A percentile compares a stretch with the other conserved stretches of the same genome.
Evolutionary conservation across 2,113 vertebrate species (phyloP).

Genomic region (Nanorana parkeri): DNA sequence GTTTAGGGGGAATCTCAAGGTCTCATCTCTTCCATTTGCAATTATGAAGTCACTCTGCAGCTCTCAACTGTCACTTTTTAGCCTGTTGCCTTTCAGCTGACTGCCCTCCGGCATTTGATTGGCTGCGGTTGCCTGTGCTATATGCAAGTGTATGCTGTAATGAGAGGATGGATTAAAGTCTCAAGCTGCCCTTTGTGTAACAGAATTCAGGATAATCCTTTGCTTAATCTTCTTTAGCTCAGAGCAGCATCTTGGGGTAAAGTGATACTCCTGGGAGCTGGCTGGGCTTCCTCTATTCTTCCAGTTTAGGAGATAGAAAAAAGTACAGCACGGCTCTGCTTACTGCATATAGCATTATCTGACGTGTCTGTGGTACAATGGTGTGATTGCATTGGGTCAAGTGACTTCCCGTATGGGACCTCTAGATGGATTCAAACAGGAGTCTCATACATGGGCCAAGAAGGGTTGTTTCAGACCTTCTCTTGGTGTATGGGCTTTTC

Average conservation of each 20-base stretch:
- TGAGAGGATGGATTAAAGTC: constrained; percentile 56
- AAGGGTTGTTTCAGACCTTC: too few species aligned
- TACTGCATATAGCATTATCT: not conserved
- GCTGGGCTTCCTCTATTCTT: constrained; percentile 47
- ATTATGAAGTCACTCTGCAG: constrained; percentile 22
- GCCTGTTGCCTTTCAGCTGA: constrained; percentile 10
- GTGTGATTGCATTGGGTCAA: not conserved
- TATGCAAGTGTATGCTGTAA: constrained; percentile 38
- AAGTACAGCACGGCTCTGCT: constrained; percentile 1
- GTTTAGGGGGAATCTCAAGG: not conserved
- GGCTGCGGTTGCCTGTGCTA: constrained; percentile 14
- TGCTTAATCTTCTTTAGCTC: constrained; percentile 56
- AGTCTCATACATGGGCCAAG: too few species aligned
- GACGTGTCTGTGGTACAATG: not conserved
- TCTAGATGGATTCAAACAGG: too few species aligned
- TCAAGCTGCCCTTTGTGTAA: constrained; percentile 55
- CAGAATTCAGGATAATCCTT: constrained; percentile 53
- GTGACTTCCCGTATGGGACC: not conserved
- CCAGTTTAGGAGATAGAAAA: constrained; percentile 23
- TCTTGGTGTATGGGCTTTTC: too few species aligned
- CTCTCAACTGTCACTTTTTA: constrained; percentile 30
- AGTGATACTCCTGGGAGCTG: constrained; percentile 55
- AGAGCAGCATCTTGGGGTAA: constrained; percentile 55
- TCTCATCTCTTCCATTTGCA: constrained; percentile 22
- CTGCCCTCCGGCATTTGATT: constrained; percentile 32